These are phyloP conservation scores for Diadumene lineata DNA, from an alignment of 92 coral and sea anemone genomes.

Conservation along the genomic window DNA sequence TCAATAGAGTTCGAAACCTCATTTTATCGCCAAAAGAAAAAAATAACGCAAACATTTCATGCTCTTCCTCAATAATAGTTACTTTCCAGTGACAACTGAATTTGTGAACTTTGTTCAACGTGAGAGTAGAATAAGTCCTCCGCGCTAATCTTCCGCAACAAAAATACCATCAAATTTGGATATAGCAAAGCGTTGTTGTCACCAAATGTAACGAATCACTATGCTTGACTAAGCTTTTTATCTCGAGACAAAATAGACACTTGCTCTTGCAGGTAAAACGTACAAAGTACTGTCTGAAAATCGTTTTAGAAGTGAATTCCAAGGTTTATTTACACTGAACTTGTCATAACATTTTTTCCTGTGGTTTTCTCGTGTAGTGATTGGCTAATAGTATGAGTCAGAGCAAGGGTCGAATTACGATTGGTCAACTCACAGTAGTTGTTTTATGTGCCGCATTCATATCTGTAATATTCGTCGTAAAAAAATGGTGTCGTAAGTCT, in stretches of 20 bases:
- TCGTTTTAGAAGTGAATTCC: neutral
- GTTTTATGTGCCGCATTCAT: slow-evolving; percentile 12
- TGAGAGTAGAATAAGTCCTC: no score
- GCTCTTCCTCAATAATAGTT: no score
- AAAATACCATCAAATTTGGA: neutral
- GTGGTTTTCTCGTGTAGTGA: slow-evolving; percentile 16
- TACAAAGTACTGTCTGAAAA: neutral
- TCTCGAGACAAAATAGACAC: neutral
- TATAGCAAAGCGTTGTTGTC: neutral
- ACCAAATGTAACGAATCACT: neutral
- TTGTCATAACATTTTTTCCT: slow-evolving; percentile 21
- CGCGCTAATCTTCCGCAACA: neutral
- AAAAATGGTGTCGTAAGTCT: slow-evolving; percentile 15
- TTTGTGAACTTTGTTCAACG: no score
- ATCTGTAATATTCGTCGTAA: slow-evolving; percentile 22
- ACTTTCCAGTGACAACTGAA: no score
- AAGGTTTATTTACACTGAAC: slow-evolving; percentile 25
- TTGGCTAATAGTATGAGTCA: slow-evolving; percentile 25
- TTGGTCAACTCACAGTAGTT: slow-evolving; percentile 10
- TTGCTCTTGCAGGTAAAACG: slow-evolving; percentile 15
- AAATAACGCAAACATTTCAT: no score
- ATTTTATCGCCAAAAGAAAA: no score
- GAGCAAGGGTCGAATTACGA: slow-evolving; percentile 18
- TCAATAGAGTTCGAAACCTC: no score
- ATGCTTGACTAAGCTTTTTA: slow-evolving; percentile 1